Conservation (phyloP, 1,140 invertebrate genomes). For the Colletes latitarsis region DNA sequence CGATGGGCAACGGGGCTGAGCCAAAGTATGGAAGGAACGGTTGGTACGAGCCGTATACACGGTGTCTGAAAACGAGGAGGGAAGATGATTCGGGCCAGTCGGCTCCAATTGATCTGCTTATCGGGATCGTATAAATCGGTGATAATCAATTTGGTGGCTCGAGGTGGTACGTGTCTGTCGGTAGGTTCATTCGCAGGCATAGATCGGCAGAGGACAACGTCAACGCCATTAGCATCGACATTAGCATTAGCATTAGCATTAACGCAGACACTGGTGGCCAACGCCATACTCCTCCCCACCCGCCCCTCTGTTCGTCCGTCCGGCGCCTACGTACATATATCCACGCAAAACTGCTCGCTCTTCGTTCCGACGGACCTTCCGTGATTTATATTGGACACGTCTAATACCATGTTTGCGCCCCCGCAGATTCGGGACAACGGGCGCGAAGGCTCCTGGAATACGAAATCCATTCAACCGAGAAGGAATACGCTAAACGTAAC, state of each 20-base stretch:
- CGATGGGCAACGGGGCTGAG: not conserved
- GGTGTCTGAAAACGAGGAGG: constrained; percentile 23
- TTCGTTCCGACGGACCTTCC: constrained; percentile 26
- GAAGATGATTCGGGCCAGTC: not conserved
- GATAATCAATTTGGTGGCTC: constrained; percentile 69
- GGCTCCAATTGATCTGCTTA: constrained; percentile 55
- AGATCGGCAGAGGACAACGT: constrained; percentile 58
- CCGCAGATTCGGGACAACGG: not conserved
- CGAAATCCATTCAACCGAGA: not conserved
- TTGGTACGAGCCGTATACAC: not conserved
- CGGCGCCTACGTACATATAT: constrained; percentile 46
- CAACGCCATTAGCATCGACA: constrained; percentile 70
- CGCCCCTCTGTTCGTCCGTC: constrained; percentile 13
- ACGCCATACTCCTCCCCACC: constrained; percentile 53
- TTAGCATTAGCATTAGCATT: constrained; percentile 75
- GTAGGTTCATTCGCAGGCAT: constrained; percentile 58
- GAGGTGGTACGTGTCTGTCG: constrained; percentile 50
- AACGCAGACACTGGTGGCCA: constrained; percentile 63
- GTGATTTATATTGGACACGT: constrained; percentile 33
- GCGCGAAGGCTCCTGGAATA: not conserved
- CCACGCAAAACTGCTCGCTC: constrained; percentile 30
- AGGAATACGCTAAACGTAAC: not conserved
- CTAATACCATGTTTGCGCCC: constrained; percentile 4
- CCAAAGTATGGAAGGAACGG: too few species aligned
- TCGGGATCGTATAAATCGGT: constrained; percentile 67